Conservation (phyloP, 2,797 vertebrate species). For the Cyclura pinguis region DNA sequence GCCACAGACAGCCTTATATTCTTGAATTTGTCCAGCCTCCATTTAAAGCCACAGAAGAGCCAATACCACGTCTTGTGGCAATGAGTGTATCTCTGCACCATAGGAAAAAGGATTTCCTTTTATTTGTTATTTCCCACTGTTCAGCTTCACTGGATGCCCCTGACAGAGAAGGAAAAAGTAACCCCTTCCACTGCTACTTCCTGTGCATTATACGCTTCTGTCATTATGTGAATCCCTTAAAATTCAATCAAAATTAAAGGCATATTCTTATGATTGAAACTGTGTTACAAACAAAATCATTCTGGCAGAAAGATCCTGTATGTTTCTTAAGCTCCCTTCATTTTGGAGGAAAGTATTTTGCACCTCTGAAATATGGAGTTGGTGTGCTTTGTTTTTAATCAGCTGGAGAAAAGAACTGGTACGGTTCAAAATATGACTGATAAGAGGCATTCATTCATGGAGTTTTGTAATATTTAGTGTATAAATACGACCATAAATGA, state of each 20-base stretch:
- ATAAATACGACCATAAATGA: not conserved
- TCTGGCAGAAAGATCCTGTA: not conserved
- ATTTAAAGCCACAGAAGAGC: not conserved
- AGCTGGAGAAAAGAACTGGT: not conserved
- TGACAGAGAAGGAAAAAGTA: not conserved
- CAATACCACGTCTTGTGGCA: not conserved
- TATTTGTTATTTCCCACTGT: not conserved
- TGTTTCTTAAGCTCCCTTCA: not conserved
- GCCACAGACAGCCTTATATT: not conserved
- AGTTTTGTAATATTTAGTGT: not conserved
- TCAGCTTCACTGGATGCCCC: not conserved
- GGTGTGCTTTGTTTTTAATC: not conserved
- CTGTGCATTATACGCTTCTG: not conserved
- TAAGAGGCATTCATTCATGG: not conserved
- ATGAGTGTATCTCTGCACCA: not conserved
- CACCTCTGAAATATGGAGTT: not conserved
- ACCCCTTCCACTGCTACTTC: not conserved
- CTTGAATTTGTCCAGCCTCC: not conserved
- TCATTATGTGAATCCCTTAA: not conserved
- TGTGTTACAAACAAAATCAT: not conserved
- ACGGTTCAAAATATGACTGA: not conserved
- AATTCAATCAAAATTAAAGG: not conserved
- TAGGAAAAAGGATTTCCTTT: not conserved
- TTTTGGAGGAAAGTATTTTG: not conserved
- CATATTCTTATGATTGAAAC: not conserved